Evolutionary conservation across 2,888 invertebrate genomes (phyloP), one percentile per base, ranked within the genome.

Genomic region (Brachynemurus nebulosus): DNA sequence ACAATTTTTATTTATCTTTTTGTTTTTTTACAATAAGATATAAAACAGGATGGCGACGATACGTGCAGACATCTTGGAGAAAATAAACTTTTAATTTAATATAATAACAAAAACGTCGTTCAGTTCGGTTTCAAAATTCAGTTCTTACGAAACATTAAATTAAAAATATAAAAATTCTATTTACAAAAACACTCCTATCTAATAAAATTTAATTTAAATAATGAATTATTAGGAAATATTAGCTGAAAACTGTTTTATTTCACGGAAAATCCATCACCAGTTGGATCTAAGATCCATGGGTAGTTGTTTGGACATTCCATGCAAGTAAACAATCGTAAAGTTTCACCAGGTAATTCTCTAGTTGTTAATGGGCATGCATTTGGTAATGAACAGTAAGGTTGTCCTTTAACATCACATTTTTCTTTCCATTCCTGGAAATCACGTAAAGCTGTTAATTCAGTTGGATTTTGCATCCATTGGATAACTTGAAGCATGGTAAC

Each of bases 361-460:
- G 91, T 91, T 37, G 80, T 89, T 54, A 91, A 66, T 11, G 90
- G 85, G 62, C 92, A 92, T 44, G 90, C 83, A 59, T 92, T 92
- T 46, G 91, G 91, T 55, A 91, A 66, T 2, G 90, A 91, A 62
- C 92, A 92, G 73, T 79, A 88, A 45, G 92, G 86, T 63, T 90
- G 89, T 45, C 91, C 91, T 66, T 91, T 90, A 50, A 92, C 85
- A 61, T 91, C 91, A 65, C 92, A 92, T 62, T 88, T 88, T 57
- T 91, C 91, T 65, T 92, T 92, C 92, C 92, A 92, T 64, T 90
- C 89, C 56, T 84, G 83, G 78, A 92, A 92, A 61, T 92, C 91
- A 54, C 89, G 74, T 40, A 92, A 74, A 27, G 80, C 80, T 38
- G 86, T 80, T 52, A 90, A 61, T 64, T 91, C 91, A 21, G 88